Base-by-base conservation (phyloP, 2,888 invertebrate genomes). In the Frankliniella fusca region DNA sequence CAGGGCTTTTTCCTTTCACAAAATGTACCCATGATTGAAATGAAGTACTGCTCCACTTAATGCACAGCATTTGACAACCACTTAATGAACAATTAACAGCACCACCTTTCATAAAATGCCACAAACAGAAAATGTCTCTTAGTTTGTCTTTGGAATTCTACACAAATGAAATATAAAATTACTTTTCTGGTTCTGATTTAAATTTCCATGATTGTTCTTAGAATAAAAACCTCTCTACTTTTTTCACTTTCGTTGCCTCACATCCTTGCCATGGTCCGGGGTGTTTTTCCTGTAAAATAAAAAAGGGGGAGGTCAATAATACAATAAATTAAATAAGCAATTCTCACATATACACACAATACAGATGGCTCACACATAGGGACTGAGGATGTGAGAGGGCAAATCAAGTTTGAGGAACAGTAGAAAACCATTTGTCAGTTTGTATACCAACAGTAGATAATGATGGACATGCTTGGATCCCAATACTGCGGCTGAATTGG, bases 231-330 rank as follows among this genome's bases (percentile, higher is more conserved):
- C 20, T 15, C 54, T 54, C 54, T 15, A 54, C 18, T 27, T 61
- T 79, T 27, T 83, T 86, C 86, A 87, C 83, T 87, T 87, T 84
- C 87, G 85, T 82, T 87, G 87, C 83, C 87, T 85, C 70, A 87
- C 87, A 82, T 87, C 87, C 83, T 87, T 87, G 38, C 86, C 86
- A 82, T 86, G 86, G 83, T 87, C 87, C 50, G 86, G 86, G 50
- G 87, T 86, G 84, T 87, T 87, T 84, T 87, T 87, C 85, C 87
- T 87, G 84, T 38, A 86, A 86, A 70, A n/a, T 81, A 81, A 81
- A 80, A 20, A 83, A 50, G 12, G n/a, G n/a, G n/a, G n/a, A 27
- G 82, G 76, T 54, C 23, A 83, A 15, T 23, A 27, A 9, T 18
- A 61, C 79, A 8, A 70, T 1, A 81, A 79, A 9, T 48, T 7